Evolutionary conservation across 1,140 invertebrate species (phyloP).

Genomic region (Solenopsis invicta): DNA sequence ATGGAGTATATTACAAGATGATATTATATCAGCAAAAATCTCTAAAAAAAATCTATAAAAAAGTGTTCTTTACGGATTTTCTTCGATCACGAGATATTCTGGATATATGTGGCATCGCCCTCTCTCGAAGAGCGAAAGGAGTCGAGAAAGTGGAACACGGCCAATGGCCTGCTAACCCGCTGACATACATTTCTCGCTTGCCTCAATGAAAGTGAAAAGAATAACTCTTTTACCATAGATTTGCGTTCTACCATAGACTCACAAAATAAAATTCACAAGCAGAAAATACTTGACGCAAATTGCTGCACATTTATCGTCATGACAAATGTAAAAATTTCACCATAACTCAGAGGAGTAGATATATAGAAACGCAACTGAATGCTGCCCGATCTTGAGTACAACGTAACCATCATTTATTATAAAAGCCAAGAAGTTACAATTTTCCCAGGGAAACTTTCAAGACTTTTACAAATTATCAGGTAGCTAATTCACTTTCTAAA

Average conservation of each 20-base stretch:
- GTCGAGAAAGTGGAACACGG: slow-evolving; percentile 85
- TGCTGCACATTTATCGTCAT: slow-evolving; percentile 20
- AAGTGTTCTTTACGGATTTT: slow-evolving; percentile 15
- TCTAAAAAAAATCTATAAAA: not conserved
- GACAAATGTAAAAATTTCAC: slow-evolving; percentile 11
- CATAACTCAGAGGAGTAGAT: not conserved
- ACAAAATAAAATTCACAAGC: slow-evolving; percentile 71
- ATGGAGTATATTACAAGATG: not conserved
- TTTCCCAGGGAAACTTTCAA: not conserved
- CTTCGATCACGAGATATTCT: slow-evolving; percentile 57
- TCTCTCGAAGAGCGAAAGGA: slow-evolving; percentile 85
- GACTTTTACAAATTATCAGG: not conserved
- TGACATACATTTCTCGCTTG: slow-evolving; percentile 84
- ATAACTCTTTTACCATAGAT: slow-evolving; percentile 73
- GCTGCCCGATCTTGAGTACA: slow-evolving; percentile 5
- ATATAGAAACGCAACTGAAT: not conserved
- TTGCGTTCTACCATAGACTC: not conserved
- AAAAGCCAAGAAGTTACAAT: not conserved
- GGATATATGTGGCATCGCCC: slow-evolving; percentile 67
- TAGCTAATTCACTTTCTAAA: slow-evolving; percentile 14
- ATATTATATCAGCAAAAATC: not conserved
- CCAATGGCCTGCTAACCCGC: slow-evolving; percentile 84
- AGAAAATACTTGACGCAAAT: slow-evolving; percentile 17
- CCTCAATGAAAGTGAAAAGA: slow-evolving; percentile 87
- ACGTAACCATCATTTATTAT: not conserved